A percentile compares a stretch with the other conserved stretches of the same genome.
Evolutionary conservation across 2,113 vertebrate species (phyloP).

Genomic region (Aplodontia rufa): DNA sequence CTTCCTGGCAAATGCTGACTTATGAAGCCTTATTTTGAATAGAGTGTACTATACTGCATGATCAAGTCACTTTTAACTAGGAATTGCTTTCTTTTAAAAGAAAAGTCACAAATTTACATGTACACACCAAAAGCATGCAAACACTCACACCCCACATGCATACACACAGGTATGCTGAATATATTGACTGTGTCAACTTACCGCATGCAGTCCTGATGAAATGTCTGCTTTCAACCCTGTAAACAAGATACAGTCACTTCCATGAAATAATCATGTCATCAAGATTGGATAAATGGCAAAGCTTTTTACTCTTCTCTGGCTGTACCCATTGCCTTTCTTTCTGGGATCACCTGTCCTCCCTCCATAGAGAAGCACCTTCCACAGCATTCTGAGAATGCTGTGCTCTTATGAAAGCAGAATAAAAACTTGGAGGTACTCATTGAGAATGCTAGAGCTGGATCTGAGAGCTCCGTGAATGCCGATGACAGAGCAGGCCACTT

Average conservation of each 20-base stretch:
- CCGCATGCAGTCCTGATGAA: not conserved
- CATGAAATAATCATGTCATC: not conserved
- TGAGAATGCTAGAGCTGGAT: not conserved
- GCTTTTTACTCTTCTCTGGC: not conserved
- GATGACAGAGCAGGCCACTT: slow-evolving; percentile 72
- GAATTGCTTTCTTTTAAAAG: slow-evolving; percentile 34
- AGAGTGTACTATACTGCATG: not conserved
- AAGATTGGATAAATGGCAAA: not conserved
- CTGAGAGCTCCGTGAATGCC: slow-evolving; percentile 40
- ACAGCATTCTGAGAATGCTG: slow-evolving; percentile 20
- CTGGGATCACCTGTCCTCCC: not conserved
- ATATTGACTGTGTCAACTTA: not conserved
- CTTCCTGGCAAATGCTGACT: not conserved
- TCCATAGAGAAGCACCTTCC: slow-evolving; percentile 6
- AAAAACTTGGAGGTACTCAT: slow-evolving; percentile 68
- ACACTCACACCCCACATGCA: not conserved
- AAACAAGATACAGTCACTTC: not conserved
- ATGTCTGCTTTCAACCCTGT: not conserved
- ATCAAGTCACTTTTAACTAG: not conserved
- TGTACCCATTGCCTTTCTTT: not conserved
- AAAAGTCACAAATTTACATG: not conserved
- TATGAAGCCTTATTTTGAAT: not conserved
- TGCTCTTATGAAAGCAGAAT: slow-evolving; percentile 62
- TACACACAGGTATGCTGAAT: not conserved
- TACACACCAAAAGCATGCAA: not conserved